Percentiles rank a stretch among this genome's conserved stretches.
These are phyloP conservation scores for Chymomyza caudatula DNA, from an alignment of 2,888 invertebrate species.

Conservation along the genomic window DNA sequence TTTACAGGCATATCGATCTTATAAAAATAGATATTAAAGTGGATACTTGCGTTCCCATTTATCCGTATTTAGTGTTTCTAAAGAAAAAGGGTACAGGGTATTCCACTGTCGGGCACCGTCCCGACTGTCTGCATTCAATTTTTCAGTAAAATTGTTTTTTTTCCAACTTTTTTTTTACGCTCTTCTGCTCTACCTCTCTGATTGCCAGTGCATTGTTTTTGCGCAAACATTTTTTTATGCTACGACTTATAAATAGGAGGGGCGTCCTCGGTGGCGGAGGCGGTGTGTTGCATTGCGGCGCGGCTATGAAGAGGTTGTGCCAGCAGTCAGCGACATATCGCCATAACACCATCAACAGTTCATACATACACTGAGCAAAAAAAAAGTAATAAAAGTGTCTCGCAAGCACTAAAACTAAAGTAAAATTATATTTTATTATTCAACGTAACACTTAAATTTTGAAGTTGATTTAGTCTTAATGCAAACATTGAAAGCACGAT, in stretches of 20 bases:
- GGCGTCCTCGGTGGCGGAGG: slow-evolving; percentile 24
- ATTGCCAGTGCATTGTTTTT: slow-evolving; percentile 55
- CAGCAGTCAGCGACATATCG: slow-evolving; percentile 68
- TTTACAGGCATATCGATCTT: too few species aligned
- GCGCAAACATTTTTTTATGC: slow-evolving; percentile 59
- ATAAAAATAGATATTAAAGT: too few species aligned
- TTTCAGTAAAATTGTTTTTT: background rate
- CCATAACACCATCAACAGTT: slow-evolving; percentile 72
- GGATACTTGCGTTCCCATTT: too few species aligned
- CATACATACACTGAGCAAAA: slow-evolving; percentile 40
- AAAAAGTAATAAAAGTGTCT: slow-evolving; percentile 33
- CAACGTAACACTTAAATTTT: too few species aligned
- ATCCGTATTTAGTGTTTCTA: too few species aligned
- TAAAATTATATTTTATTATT: too few species aligned
- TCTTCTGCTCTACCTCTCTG: slow-evolving; percentile 34
- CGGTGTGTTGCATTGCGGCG: slow-evolving; percentile 2
- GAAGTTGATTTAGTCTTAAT: too few species aligned
- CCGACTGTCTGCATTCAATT: too few species aligned
- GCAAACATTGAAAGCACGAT: too few species aligned
- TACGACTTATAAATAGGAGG: slow-evolving; percentile 53
- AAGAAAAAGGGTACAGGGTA: too few species aligned
- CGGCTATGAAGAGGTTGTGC: slow-evolving; percentile 14
- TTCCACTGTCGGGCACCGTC: too few species aligned
- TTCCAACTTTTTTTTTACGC: slow-evolving; percentile 10
- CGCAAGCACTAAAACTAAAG: too few species aligned